These are phyloP conservation scores for Mimas tiliae DNA, from an alignment of 2,888 invertebrate genomes.

Conservation along the genomic window DNA sequence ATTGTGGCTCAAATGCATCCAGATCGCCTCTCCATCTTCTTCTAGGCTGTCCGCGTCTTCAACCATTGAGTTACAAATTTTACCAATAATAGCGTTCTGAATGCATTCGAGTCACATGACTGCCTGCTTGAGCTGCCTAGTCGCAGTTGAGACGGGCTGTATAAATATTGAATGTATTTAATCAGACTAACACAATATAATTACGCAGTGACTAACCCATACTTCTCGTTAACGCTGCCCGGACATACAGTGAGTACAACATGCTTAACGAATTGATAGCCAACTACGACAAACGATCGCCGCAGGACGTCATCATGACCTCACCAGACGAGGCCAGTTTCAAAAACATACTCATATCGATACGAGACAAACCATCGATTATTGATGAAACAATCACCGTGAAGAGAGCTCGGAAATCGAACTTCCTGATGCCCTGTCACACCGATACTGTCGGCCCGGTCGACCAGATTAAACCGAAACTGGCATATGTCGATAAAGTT, in stretches of 20 bases:
- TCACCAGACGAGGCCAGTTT: slow-evolving; percentile 75
- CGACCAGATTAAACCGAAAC: slow-evolving; percentile 65
- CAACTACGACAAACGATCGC: slow-evolving; percentile 66
- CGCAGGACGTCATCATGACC: slow-evolving; percentile 80
- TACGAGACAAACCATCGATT: slow-evolving; percentile 69
- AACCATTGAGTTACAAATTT: too few relatives aligned
- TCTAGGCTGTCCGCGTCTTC: too few relatives aligned
- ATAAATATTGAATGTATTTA: not conserved
- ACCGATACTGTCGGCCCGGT: slow-evolving; percentile 70
- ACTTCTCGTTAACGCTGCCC: slow-evolving; percentile 38
- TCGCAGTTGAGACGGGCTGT: not conserved
- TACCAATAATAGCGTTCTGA: too few relatives aligned
- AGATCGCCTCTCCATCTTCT: too few relatives aligned
- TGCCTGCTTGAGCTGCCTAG: too few relatives aligned
- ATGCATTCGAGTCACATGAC: too few relatives aligned
- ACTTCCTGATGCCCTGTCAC: slow-evolving; percentile 65
- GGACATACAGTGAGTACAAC: slow-evolving; percentile 80
- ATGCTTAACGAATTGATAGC: slow-evolving; percentile 61
- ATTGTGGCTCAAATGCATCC: too few relatives aligned
- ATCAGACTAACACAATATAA: not conserved
- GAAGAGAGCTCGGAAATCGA: slow-evolving; percentile 65
- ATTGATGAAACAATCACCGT: slow-evolving; percentile 70
- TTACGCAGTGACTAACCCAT: slow-evolving; percentile 42
- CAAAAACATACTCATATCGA: slow-evolving; percentile 76
- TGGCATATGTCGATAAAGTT: slow-evolving; percentile 74